A percentile compares a stretch with the other conserved stretches of the same genome.
Evolutionary conservation across 2,113 vertebrate genomes (phyloP).

Genomic region (Oncorhynchus kisutch): DNA sequence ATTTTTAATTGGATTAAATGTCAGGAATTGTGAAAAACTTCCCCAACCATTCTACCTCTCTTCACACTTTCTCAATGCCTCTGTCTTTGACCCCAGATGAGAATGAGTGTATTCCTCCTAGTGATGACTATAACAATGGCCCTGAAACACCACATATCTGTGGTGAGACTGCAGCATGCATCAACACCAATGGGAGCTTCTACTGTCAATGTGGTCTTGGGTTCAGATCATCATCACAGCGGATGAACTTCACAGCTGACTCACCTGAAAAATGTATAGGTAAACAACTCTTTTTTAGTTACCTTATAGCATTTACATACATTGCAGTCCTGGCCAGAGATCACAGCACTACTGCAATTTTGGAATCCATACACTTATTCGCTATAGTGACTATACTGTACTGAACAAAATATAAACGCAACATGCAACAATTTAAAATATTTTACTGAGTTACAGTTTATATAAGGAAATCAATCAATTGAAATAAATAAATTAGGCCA

Average conservation of each 20-base stretch:
- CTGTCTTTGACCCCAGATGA: background rate
- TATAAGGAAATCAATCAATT: too few species aligned
- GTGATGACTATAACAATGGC: rapidly evolving
- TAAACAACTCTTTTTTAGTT: conserved; percentile 23
- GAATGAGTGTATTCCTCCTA: conserved; percentile 17
- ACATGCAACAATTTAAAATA: too few species aligned
- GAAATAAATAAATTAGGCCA: too few species aligned
- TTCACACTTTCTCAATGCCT: background rate
- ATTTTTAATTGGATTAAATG: too few species aligned
- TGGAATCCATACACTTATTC: background rate
- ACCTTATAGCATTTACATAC: background rate
- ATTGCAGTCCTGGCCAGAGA: background rate
- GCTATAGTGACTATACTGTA: background rate
- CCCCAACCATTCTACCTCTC: background rate
- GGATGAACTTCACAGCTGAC: rapidly evolving
- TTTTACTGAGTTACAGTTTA: too few species aligned
- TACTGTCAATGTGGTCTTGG: conserved; percentile 55
- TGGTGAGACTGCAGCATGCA: rapidly evolving
- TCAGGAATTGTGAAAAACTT: too few species aligned
- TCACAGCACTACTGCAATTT: background rate
- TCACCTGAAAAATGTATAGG: background rate
- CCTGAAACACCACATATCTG: conserved; percentile 13
- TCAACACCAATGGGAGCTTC: conserved; percentile 47
- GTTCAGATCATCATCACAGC: rapidly evolving
- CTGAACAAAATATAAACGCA: background rate